phyloP scores from a whole-genome alignment of 2,888 invertebrate genomes.

The Aphodius sticticus region DNA sequence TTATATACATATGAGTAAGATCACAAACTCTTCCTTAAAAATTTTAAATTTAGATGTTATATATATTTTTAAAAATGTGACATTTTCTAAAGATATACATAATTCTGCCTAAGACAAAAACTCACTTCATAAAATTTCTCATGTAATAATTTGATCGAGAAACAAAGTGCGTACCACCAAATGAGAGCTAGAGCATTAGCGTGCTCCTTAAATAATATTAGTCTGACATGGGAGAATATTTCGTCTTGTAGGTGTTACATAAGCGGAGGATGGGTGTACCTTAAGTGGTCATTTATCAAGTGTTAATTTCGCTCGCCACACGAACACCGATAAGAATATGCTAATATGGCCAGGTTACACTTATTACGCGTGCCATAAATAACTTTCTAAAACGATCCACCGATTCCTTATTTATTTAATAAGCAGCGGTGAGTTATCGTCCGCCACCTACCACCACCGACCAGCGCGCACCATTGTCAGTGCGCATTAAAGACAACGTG shows the following conservation, averaged over 20 bases:
- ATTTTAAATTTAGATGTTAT: too few relatives aligned
- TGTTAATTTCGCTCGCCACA: conserved; percentile 44
- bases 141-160: too few relatives aligned
- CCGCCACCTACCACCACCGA: conserved; percentile 10
- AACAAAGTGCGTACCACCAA: too few relatives aligned
- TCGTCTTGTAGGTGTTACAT: conserved; percentile 30
- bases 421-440: conserved; percentile 15
- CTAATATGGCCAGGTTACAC: conserved; percentile 45
- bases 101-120: too few relatives aligned
- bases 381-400: conserved; percentile 40
- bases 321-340: conserved; percentile 44
- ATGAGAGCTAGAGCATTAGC: background rate
- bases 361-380: conserved; percentile 42
- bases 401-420: conserved; percentile 26
- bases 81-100: too few relatives aligned
- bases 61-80: too few relatives aligned
- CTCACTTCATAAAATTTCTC: too few relatives aligned
- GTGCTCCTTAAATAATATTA: background rate
- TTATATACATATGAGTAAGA: too few relatives aligned
- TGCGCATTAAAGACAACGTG: background rate
- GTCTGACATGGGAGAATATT: conserved; percentile 7
- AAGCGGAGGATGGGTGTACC: conserved; percentile 24
- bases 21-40: too few relatives aligned
- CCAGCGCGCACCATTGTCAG: background rate
- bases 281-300: conserved; percentile 40